These are phyloP conservation scores for Epistrophe eligans DNA, from an alignment of 2,888 invertebrate species.

Conservation along the genomic window DNA sequence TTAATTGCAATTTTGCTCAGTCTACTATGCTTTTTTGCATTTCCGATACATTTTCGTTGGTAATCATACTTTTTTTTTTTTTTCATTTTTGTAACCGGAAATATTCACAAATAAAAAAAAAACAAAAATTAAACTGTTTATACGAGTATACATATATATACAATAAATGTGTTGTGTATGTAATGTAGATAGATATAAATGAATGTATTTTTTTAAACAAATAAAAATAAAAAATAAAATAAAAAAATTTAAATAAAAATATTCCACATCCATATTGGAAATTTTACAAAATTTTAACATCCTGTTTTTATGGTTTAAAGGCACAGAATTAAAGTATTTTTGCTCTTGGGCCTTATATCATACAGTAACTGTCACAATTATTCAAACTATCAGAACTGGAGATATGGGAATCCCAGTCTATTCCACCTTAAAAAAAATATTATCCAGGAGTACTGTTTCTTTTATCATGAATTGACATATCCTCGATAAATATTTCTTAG, in stretches of 20 bases:
- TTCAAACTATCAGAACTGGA: no score
- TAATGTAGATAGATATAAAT: no score
- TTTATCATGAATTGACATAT: no score
- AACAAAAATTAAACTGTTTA: background rate
- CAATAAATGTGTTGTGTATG: no score
- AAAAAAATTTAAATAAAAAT: no score
- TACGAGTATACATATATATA: background rate
- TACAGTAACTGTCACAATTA: background rate
- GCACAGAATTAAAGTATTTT: background rate
- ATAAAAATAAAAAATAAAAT: no score
- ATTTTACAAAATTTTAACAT: background rate
- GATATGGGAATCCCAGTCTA: no score
- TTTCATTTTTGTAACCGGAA: constrained; percentile 30
- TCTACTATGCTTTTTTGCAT: constrained; percentile 76
- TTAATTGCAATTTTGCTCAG: constrained; percentile 78
- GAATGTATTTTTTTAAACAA: no score
- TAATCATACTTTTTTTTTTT: constrained; percentile 24
- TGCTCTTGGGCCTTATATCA: background rate
- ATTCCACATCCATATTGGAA: background rate
- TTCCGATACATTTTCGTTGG: constrained; percentile 57
- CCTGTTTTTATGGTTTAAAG: background rate
- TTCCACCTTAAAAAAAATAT: no score
- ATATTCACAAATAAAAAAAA: constrained; percentile 43
- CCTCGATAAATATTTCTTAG: no score
- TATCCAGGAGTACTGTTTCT: no score